These are phyloP conservation scores for Dinocampus coccinellae DNA, from an alignment of 2,888 invertebrate species.

Conservation along the genomic window DNA sequence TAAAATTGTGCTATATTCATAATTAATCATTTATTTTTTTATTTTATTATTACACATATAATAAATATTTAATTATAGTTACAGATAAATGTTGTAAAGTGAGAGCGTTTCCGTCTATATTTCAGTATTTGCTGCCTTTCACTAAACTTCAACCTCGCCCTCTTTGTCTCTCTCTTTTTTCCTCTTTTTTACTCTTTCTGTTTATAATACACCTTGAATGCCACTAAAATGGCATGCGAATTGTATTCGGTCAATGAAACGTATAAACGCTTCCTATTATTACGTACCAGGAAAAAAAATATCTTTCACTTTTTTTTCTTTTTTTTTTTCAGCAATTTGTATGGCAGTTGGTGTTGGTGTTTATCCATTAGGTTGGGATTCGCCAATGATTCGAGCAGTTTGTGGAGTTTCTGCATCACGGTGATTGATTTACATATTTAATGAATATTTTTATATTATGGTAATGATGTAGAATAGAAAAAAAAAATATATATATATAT, in stretches of 20 bases:
- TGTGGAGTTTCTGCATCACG: constrained; percentile 88
- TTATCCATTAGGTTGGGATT: constrained; percentile 94
- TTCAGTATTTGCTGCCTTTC: constrained; percentile 54
- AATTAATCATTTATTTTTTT: background rate
- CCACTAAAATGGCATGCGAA: background rate
- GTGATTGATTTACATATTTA: constrained; percentile 63
- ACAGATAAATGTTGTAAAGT: background rate
- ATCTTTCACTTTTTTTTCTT: background rate
- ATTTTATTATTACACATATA: background rate
- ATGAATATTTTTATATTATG: background rate
- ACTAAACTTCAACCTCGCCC: constrained; percentile 56
- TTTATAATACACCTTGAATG: background rate
- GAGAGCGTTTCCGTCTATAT: constrained; percentile 25
- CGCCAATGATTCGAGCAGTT: constrained; percentile 83
- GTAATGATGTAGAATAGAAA: too few relatives aligned
- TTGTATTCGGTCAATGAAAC: background rate
- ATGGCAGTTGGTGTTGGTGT: constrained; percentile 90
- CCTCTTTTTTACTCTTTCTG: constrained; percentile 10
- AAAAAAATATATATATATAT: too few relatives aligned
- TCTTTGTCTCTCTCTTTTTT: constrained; percentile 25
- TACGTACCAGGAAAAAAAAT: background rate
- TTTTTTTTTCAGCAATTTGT: constrained; percentile 78
- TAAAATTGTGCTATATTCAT: too few relatives aligned
- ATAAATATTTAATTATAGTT: background rate
- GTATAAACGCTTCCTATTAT: background rate